Evolutionary conservation across 2,113 vertebrate genomes (phyloP), one percentile per base, ranked within the genome.

Genomic region (Nothocercus nigrocapillus): DNA sequence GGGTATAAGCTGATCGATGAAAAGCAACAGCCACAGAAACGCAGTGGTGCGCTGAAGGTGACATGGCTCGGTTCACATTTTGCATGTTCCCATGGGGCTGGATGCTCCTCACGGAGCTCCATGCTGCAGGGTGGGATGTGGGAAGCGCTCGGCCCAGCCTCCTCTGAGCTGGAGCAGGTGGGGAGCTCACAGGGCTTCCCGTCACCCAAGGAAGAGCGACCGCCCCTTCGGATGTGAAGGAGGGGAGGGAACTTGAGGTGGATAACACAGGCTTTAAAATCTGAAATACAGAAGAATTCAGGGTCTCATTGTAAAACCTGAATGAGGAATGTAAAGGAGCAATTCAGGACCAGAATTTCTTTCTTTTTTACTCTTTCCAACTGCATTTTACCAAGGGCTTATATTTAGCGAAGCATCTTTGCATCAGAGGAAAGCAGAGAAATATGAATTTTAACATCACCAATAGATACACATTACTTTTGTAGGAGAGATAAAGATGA

Each of bases 401-500:
- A 9, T 78, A 51, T 83, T 79, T 16, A 36, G 56, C n/a, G 66
- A 45, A 45, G 78, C 86, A 89, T 78, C 80, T 67, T 81, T 72
- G 69, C 59, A 36, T 67, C 91, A 93, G 94, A 92, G 62, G 56
- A 64, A 38, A 90, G 77, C 80, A 81, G 38, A 89, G 70, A 53
- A 82, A 64, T 73, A 62, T 91, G 66, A 91, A 92, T 87, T 94
- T 82, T 73, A 94, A 89, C 67, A 87, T n/a, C 84, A 30, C 24
- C 2, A 0, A 42, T 56, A 69, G 83, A 61, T 62, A 72, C 80
- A 42, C 56, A 24, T 44, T 38, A 64, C 3, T 24, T 49, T 51
- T 75, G 69, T 75, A 85, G 89, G 36, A 88, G 34, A 80, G 66
- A n/a, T 56, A 53, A 69, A 92, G 89, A 93, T 94, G 93, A 96